A percentile compares a stretch with the other conserved stretches of the same genome.
Conservation (phyloP, 2,888 invertebrate species). For the Dryobotodes eremita region DNA sequence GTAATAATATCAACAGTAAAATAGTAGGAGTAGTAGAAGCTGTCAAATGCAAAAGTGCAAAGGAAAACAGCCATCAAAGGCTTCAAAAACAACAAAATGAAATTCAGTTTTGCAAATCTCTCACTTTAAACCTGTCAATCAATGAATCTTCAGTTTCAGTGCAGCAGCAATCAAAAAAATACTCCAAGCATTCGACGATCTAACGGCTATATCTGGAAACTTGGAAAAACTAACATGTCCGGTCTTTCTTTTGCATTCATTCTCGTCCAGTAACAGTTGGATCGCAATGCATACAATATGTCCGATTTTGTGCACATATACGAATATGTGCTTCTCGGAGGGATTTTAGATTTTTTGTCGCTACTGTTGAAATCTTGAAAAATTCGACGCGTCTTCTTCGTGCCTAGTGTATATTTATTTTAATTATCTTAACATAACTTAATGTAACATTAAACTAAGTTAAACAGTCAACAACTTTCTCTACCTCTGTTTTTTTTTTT, state of each 20-base stretch:
- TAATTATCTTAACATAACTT: too few species aligned
- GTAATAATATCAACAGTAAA: neutral
- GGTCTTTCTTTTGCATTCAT: conserved; percentile 56
- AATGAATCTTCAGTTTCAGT: conserved; percentile 21
- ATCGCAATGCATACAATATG: conserved; percentile 63
- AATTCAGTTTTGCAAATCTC: neutral
- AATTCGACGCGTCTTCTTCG: too few species aligned
- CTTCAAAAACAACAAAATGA: neutral
- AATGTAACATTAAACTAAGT: neutral
- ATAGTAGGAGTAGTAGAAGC: neutral
- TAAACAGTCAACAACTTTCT: too few species aligned
- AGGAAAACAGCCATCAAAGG: neutral
- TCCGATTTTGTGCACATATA: conserved; percentile 44
- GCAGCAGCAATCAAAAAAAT: conserved; percentile 26
- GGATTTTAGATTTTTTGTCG: neutral
- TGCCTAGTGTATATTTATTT: too few species aligned
- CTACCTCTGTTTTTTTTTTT: too few species aligned
- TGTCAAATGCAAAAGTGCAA: neutral
- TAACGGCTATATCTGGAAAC: conserved; percentile 38
- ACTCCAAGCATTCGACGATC: conserved; percentile 29
- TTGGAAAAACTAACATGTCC: conserved; percentile 50
- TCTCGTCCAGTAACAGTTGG: conserved; percentile 52
- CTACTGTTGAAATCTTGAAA: neutral
- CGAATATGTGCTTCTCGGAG: neutral
- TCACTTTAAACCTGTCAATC: neutral